phyloP scores from a whole-genome alignment of 2,797 vertebrate genomes.

The Muscicapa striata region DNA sequence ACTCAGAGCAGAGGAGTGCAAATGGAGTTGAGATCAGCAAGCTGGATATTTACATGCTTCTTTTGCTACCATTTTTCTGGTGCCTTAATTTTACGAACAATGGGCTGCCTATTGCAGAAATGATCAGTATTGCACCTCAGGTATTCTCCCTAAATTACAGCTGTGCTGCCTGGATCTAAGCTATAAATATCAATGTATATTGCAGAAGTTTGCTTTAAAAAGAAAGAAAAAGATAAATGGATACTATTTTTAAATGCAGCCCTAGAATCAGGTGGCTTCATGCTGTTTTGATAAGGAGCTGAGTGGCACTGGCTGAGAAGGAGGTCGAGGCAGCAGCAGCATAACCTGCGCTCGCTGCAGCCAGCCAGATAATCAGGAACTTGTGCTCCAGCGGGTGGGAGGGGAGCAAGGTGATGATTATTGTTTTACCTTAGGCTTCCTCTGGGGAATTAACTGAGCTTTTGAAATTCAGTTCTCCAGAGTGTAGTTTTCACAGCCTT shows the following conservation, averaged over 20 bases:
- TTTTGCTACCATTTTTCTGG: neutral
- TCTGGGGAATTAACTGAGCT: neutral
- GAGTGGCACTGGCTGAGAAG: conserved; percentile 41
- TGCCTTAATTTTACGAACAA: conserved; percentile 11
- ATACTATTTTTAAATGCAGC: conserved; percentile 54
- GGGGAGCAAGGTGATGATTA: conserved; percentile 31
- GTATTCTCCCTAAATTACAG: conserved; percentile 35
- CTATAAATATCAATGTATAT: conserved; percentile 38
- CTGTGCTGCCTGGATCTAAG: neutral
- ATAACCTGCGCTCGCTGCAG: neutral
- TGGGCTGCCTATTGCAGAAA: conserved; percentile 22
- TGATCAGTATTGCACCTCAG: neutral
- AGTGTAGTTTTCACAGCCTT: neutral
- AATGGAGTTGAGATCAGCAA: conserved; percentile 27
- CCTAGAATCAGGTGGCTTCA: conserved; percentile 29
- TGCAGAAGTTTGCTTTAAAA: conserved; percentile 26
- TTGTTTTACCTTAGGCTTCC: conserved; percentile 47
- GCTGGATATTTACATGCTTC: neutral
- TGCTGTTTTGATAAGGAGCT: conserved; percentile 36
- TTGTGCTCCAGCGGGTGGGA: neutral
- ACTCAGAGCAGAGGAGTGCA: conserved; percentile 13
- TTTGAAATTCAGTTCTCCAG: conserved; percentile 8
- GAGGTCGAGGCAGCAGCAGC: conserved; percentile 14
- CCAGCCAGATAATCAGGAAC: neutral
- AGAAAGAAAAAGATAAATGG: conserved; percentile 16